Conservation (phyloP, 2,888 invertebrate genomes). For the Sphaeridia pumilis region DNA sequence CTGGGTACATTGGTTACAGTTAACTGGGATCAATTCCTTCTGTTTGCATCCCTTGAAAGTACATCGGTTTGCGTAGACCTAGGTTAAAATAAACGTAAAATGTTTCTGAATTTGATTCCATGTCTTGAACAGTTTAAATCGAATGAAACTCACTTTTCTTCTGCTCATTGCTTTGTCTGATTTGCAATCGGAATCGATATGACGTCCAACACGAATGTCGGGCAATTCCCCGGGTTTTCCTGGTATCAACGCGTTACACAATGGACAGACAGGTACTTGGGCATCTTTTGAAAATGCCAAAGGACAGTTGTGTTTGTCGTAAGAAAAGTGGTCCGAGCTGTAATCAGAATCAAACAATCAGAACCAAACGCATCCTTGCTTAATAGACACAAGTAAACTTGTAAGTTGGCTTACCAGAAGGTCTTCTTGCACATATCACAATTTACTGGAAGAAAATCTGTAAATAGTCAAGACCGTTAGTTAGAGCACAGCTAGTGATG, state of each 20-base stretch:
- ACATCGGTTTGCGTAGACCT: slow-evolving; percentile 79
- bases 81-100: too few relatives aligned
- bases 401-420: slow-evolving; percentile 58
- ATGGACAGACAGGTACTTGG: slow-evolving; percentile 89
- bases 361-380: too few relatives aligned
- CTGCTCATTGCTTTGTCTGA: slow-evolving; percentile 68
- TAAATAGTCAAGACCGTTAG: slow-evolving; percentile 40
- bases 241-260: slow-evolving; percentile 79
- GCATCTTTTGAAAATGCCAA: slow-evolving; percentile 67
- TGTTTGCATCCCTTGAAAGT: slow-evolving; percentile 73
- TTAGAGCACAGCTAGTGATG: too few relatives aligned
- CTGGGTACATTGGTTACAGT: slow-evolving; percentile 64
- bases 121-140: too few relatives aligned
- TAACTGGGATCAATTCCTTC: slow-evolving; percentile 72
- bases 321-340: slow-evolving; percentile 74
- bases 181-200: slow-evolving; percentile 86
- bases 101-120: too few relatives aligned
- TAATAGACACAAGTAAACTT: neutral
- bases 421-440: slow-evolving; percentile 80
- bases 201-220: slow-evolving; percentile 73
- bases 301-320: slow-evolving; percentile 65
- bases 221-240: slow-evolving; percentile 67
- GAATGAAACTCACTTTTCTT: slow-evolving; percentile 51
- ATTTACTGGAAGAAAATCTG: slow-evolving; percentile 88
- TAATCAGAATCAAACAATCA: too few relatives aligned